Percentiles rank a stretch among this genome's conserved stretches.
Evolutionary conservation across 1,140 invertebrate species (phyloP).

Genomic region (Drosophila tristis): DNA sequence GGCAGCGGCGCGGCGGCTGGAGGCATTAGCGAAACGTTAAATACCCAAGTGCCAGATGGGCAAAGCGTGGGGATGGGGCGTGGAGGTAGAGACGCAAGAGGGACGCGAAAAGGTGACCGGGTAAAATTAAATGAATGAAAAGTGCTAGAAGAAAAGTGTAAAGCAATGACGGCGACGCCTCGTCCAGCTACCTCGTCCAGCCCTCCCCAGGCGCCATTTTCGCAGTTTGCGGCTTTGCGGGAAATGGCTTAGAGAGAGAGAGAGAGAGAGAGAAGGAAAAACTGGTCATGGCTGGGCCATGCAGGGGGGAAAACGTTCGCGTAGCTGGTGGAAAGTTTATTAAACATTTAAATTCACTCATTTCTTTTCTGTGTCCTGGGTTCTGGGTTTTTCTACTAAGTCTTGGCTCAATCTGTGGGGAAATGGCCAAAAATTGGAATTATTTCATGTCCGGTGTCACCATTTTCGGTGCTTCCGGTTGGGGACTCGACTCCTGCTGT

Average conservation of each 20-base stretch:
- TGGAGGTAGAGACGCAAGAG: conserved; percentile 12
- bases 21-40: conserved; percentile 79
- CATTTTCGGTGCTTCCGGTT: conserved; percentile 62
- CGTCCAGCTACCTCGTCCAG: conserved; percentile 15
- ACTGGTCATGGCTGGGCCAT: too few relatives aligned
- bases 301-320: conserved; percentile 11
- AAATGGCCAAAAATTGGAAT: conserved; percentile 81
- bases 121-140: conserved; percentile 80
- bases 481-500: conserved; percentile 4
- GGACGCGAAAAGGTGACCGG: conserved; percentile 38
- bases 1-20: conserved; percentile 33
- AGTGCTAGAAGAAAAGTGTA: conserved; percentile 78
- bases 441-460: conserved; percentile 79
- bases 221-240: conserved; percentile 67
- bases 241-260: not conserved
- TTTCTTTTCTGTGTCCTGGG: conserved; percentile 49
- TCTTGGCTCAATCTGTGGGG: conserved; percentile 58
- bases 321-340: conserved; percentile 70
- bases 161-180: conserved; percentile 81
- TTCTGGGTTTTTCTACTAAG: conserved; percentile 14
- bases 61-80: not conserved
- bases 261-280: not conserved
- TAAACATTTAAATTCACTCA: conserved; percentile 81
- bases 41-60: conserved; percentile 77
- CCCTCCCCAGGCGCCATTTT: conserved; percentile 45